These are phyloP conservation scores for Garrulus glandarius DNA, from an alignment of 2,797 vertebrate genomes.

Conservation along the genomic window DNA sequence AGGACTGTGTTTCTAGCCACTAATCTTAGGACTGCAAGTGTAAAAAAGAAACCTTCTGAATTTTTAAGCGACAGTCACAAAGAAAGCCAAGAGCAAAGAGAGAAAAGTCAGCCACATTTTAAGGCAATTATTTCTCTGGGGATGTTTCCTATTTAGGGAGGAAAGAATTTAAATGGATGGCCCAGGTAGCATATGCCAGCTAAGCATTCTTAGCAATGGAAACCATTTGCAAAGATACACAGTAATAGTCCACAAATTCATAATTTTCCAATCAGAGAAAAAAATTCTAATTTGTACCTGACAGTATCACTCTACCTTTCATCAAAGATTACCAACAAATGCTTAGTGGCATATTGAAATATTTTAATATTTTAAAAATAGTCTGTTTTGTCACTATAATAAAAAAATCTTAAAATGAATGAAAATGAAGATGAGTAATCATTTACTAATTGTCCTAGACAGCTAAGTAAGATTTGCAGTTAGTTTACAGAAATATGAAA, in stretches of 20 bases:
- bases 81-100: neutral
- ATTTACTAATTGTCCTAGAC: neutral
- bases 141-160: neutral
- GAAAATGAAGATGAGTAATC: neutral
- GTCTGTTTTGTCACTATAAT: neutral
- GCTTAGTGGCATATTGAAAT: neutral
- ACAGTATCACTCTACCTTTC: neutral
- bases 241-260: neutral
- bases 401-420: neutral
- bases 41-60: neutral
- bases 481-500: neutral
- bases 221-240: neutral
- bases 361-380: neutral
- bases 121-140: neutral
- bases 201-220: neutral
- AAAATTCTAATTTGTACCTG: neutral
- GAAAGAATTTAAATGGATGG: neutral
- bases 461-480: neutral
- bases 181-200: neutral
- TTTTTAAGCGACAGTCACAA: neutral
- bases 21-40: too few species aligned
- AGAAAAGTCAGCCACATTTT: neutral
- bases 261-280: neutral
- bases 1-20: too few species aligned
- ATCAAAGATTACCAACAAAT: neutral